Conservation (phyloP, 2,888 invertebrate genomes). For the Euproctis similis region DNA sequence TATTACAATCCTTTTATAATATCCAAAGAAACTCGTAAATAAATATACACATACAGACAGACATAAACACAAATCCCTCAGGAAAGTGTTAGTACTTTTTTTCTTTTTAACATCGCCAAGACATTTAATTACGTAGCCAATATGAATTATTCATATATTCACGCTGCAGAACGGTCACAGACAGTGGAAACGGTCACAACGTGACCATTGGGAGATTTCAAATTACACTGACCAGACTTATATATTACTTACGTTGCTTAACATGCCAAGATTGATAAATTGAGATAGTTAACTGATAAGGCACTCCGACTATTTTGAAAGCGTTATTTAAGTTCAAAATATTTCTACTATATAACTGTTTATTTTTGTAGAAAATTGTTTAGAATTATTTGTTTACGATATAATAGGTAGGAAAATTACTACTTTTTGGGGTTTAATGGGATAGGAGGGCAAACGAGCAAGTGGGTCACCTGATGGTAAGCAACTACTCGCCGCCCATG, state of each 20-base stretch:
- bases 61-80: conserved; percentile 43
- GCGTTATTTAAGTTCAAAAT: background rate
- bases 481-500: too few species aligned
- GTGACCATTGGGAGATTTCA: conserved; percentile 22
- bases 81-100: conserved; percentile 63
- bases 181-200: conserved; percentile 58
- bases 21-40: conserved; percentile 1
- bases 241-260: conserved; percentile 23
- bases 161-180: conserved; percentile 66
- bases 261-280: conserved; percentile 22
- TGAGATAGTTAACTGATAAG: conserved; percentile 21
- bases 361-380: too few species aligned
- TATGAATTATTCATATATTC: conserved; percentile 67
- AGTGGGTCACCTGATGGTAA: too few species aligned
- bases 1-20: too few species aligned
- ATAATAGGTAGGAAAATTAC: too few species aligned
- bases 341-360: too few species aligned
- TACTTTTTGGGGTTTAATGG: too few species aligned
- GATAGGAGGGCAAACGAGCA: too few species aligned
- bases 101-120: conserved; percentile 47
- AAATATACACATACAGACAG: too few species aligned
- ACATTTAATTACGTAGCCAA: conserved; percentile 63
- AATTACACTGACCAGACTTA: conserved; percentile 27
- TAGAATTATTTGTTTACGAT: too few species aligned
- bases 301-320: conserved; percentile 15